A percentile compares a stretch with the other conserved stretches of the same genome.
Evolutionary conservation across 2,113 vertebrate species (phyloP).

Genomic region (Regulus satrapa): DNA sequence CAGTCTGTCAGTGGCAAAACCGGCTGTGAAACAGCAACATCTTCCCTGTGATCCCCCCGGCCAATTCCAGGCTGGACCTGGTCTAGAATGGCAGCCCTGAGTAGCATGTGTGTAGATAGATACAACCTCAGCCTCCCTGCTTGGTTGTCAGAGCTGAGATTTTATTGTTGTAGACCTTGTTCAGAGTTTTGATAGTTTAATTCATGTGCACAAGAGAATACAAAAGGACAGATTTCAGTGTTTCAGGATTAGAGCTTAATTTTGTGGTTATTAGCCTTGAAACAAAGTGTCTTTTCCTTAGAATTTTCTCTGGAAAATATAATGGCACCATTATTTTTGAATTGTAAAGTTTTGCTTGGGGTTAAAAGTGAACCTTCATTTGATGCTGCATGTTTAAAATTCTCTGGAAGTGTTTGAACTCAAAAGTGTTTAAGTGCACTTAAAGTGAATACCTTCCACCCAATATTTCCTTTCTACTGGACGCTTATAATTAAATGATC

Average conservation of each 20-base stretch:
- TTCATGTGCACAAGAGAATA: background rate
- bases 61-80: background rate
- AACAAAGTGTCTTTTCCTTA: conserved; percentile 54
- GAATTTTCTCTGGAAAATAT: background rate
- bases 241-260: background rate
- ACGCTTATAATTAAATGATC: background rate
- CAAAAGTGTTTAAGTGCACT: background rate
- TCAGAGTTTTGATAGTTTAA: background rate
- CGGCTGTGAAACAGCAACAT: background rate
- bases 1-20: background rate
- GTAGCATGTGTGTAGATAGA: background rate
- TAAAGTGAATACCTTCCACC: background rate
- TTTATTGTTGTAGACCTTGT: conserved; percentile 50
- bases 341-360: conserved; percentile 15
- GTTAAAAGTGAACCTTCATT: background rate
- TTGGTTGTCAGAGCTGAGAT: conserved; percentile 24
- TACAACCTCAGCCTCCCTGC: background rate
- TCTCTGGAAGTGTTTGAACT: conserved; percentile 3
- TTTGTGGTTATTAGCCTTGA: background rate
- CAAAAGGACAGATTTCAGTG: background rate
- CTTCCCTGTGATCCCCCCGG: background rate
- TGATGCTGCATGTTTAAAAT: conserved; percentile 59
- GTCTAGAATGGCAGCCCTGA: background rate
- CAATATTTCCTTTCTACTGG: background rate
- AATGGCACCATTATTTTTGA: conserved; percentile 68